These are phyloP conservation scores for Leguminivora glycinivorella DNA, from an alignment of 1,140 invertebrate species.

Conservation along the genomic window DNA sequence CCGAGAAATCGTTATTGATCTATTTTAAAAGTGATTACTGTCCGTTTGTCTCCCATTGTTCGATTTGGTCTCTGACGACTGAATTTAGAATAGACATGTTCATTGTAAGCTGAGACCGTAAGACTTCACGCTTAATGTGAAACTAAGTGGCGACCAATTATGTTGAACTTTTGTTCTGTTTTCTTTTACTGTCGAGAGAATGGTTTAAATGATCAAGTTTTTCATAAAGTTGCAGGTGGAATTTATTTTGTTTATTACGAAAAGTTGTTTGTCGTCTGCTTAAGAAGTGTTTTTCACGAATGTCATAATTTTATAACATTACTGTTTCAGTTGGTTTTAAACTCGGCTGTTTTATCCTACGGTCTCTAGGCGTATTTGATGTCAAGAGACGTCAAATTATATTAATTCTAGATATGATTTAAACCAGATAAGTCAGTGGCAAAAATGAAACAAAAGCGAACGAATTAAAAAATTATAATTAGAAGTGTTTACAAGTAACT, in stretches of 20 bases:
- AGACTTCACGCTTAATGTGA: conserved; percentile 52
- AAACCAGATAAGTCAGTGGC: too few species aligned
- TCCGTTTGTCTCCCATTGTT: conserved; percentile 57
- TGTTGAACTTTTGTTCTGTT: conserved; percentile 49
- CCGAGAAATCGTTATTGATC: conserved; percentile 61
- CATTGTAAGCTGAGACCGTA: conserved; percentile 46
- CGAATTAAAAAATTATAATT: too few species aligned
- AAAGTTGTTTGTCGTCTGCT: conserved; percentile 11
- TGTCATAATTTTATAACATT: background rate
- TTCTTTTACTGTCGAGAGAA: conserved; percentile 19
- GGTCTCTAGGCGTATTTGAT: too few species aligned
- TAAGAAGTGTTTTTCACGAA: background rate
- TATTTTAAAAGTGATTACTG: conserved; percentile 66
- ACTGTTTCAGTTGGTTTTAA: background rate
- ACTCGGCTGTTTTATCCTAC: background rate
- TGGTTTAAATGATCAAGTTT: conserved; percentile 21
- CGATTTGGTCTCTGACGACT: conserved; percentile 44
- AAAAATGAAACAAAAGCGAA: too few species aligned
- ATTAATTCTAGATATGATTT: too few species aligned
- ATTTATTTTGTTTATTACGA: conserved; percentile 17
- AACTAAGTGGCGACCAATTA: conserved; percentile 53
- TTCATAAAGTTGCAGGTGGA: conserved; percentile 27
- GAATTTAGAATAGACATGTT: conserved; percentile 42
- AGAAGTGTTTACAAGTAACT: too few species aligned
- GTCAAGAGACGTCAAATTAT: too few species aligned